A percentile compares a stretch with the other conserved stretches of the same genome.
These are phyloP conservation scores for Mayetiola destructor DNA, from an alignment of 2,888 invertebrate species.

Conservation along the genomic window DNA sequence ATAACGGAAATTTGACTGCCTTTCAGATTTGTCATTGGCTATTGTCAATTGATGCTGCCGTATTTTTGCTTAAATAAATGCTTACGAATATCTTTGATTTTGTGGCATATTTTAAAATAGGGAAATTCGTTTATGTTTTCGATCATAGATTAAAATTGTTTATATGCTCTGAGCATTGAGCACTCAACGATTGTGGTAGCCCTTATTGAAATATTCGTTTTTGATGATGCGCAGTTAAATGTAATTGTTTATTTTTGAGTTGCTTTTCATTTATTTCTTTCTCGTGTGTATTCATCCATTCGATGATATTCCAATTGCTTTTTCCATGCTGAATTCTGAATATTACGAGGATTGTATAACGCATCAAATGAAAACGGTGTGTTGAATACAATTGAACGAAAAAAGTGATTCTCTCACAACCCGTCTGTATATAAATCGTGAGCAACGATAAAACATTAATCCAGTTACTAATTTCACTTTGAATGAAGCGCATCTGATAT, in stretches of 20 bases:
- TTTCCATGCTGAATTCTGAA: neutral
- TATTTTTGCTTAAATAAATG: neutral
- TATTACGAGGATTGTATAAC: neutral
- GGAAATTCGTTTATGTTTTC: neutral
- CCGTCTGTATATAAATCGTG: neutral
- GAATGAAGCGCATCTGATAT: neutral
- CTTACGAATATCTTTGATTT: neutral
- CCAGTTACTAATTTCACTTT: conserved; percentile 8
- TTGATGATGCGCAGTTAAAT: conserved; percentile 4
- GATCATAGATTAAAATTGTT: conserved; percentile 10
- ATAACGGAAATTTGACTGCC: neutral
- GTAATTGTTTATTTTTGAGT: conserved; percentile 1
- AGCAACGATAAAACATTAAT: neutral
- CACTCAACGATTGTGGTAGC: too few relatives aligned
- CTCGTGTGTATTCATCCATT: conserved; percentile 1
- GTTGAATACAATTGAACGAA: too few relatives aligned
- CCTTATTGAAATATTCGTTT: neutral
- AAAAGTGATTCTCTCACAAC: too few relatives aligned
- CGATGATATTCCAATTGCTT: conserved; percentile 3
- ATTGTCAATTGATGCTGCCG: neutral
- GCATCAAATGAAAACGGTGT: too few relatives aligned
- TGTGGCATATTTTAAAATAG: neutral
- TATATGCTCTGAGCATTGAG: too few relatives aligned
- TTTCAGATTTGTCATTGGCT: neutral
- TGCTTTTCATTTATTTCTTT: neutral